A percentile compares a stretch with the other conserved stretches of the same genome.
Evolutionary conservation across 2,888 invertebrate species (phyloP).

Genomic region (Polyommatus icarus): DNA sequence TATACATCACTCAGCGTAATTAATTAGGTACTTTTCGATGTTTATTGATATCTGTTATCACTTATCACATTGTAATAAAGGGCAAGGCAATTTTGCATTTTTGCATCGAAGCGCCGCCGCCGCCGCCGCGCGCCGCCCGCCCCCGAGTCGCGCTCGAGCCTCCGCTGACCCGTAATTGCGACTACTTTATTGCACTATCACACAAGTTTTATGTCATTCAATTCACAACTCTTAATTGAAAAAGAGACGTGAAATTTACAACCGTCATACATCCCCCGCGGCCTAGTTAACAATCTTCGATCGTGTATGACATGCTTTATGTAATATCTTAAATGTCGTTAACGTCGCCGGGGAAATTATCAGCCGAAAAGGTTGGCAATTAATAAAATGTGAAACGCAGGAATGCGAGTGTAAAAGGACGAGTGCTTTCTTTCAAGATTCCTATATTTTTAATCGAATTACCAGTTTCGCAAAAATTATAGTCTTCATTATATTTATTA

Average conservation of each 20-base stretch:
- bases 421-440: slow-evolving; percentile 9
- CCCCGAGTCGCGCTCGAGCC: slow-evolving; percentile 44
- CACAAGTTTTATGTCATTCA: slow-evolving; percentile 77
- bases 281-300: slow-evolving; percentile 57
- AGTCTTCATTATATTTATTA: slow-evolving; percentile 7
- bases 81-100: slow-evolving; percentile 28
- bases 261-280: slow-evolving; percentile 68
- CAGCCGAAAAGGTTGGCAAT: slow-evolving; percentile 12
- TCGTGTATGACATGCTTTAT: slow-evolving; percentile 24
- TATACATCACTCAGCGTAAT: slow-evolving; percentile 18
- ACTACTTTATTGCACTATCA: slow-evolving; percentile 75
- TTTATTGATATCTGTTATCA: slow-evolving; percentile 30
- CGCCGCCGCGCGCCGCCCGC: background rate
- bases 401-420: slow-evolving; percentile 21
- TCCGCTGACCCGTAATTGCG: slow-evolving; percentile 71
- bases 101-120: slow-evolving; percentile 14
- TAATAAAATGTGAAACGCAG: slow-evolving; percentile 17
- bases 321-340: slow-evolving; percentile 18
- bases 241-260: slow-evolving; percentile 76
- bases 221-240: slow-evolving; percentile 76
- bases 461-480: slow-evolving; percentile 25
- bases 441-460: slow-evolving; percentile 21
- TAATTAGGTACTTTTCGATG: slow-evolving; percentile 19
- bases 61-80: slow-evolving; percentile 31
- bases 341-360: background rate